Evolutionary conservation across 2,797 vertebrate genomes (phyloP).

Genomic region (Ctenopoma kingsleyae): DNA sequence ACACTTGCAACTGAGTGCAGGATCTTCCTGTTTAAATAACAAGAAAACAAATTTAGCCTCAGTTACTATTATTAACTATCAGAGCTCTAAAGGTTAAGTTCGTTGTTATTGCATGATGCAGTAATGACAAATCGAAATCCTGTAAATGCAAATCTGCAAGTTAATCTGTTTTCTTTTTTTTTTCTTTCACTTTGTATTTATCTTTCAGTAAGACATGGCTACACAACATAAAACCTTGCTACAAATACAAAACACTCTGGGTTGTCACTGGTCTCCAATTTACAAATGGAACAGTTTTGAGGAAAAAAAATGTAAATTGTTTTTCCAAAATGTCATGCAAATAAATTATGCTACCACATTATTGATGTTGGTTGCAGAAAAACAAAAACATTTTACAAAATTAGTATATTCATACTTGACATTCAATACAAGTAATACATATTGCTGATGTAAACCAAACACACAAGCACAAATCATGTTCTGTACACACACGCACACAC

Average conservation of each 20-base stretch:
- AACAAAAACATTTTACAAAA: too few relatives aligned
- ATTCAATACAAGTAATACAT: conserved; percentile 1
- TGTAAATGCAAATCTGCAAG: background rate
- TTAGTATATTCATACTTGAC: conserved; percentile 4
- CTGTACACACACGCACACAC: conserved; percentile 6
- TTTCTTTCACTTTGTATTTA: background rate
- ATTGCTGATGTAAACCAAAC: conserved; percentile 30
- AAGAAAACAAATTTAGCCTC: conserved; percentile 18
- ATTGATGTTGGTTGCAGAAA: background rate
- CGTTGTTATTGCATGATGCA: conserved; percentile 29
- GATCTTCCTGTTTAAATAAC: conserved; percentile 89
- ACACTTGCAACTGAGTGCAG: conserved; percentile 94
- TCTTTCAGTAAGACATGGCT: background rate
- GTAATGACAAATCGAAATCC: background rate
- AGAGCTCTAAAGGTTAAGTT: background rate
- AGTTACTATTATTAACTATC: conserved; percentile 11
- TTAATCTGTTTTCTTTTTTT: background rate
- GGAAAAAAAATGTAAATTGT: background rate
- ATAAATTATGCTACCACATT: conserved; percentile 7
- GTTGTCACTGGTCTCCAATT: background rate
- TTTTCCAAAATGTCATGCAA: background rate
- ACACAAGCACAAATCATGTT: conserved; percentile 23
- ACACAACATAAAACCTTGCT: background rate
- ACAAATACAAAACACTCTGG: background rate
- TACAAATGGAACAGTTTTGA: background rate